These are phyloP conservation scores for Tichodroma muraria DNA, from an alignment of 2,113 vertebrate genomes.

Conservation along the genomic window DNA sequence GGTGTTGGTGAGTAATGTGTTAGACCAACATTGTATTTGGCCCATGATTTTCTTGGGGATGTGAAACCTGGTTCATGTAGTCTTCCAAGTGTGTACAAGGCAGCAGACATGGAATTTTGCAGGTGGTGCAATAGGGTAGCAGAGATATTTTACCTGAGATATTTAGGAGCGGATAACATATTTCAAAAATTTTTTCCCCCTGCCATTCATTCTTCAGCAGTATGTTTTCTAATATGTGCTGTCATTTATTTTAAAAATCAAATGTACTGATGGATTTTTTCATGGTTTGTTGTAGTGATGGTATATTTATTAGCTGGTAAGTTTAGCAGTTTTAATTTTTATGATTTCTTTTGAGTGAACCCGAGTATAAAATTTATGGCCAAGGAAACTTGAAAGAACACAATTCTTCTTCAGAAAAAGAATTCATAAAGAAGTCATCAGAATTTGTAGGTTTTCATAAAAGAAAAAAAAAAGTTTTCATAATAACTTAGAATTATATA, in stretches of 20 bases:
- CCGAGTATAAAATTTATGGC: neutral
- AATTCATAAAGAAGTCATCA: neutral
- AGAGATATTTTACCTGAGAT: neutral
- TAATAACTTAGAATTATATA: neutral
- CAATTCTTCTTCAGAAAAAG: neutral
- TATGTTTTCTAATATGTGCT: neutral
- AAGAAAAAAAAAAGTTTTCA: neutral
- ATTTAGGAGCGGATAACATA: neutral
- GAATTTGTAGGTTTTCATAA: neutral
- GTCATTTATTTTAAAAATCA: neutral
- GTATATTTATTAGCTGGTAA: neutral
- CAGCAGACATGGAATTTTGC: neutral
- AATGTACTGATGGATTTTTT: neutral
- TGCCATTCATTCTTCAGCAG: neutral
- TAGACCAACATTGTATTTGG: neutral
- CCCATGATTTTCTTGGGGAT: neutral
- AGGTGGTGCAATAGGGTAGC: neutral
- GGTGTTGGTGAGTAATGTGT: accelerated
- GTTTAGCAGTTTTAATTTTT: neutral
- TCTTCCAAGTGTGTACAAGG: neutral
- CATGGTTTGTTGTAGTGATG: neutral
- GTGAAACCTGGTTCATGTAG: accelerated
- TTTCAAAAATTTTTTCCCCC: neutral
- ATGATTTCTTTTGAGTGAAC: neutral
- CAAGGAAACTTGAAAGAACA: neutral